Evolutionary conservation across 2,888 invertebrate genomes (phyloP).

Genomic region (Teleogryllus oceanicus): DNA sequence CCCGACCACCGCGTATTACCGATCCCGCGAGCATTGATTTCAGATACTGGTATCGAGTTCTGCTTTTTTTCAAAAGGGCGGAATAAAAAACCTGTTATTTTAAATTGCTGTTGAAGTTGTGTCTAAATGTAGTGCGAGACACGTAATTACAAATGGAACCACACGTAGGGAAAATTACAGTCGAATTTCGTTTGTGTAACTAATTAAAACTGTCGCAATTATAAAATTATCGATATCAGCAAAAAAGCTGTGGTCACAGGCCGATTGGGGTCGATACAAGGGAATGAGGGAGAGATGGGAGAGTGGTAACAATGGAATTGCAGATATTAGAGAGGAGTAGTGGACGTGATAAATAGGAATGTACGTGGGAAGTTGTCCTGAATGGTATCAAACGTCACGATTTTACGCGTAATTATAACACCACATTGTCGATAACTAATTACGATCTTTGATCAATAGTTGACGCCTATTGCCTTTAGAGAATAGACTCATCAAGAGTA

Average conservation of each 20-base stretch:
- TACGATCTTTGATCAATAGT: too few relatives aligned
- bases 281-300: background rate
- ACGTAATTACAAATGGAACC: constrained; percentile 18
- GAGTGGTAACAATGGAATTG: background rate
- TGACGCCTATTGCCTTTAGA: too few relatives aligned
- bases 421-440: too few relatives aligned
- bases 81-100: constrained; percentile 6
- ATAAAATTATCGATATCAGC: constrained; percentile 18
- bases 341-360: background rate
- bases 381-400: too few relatives aligned
- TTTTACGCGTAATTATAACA: too few relatives aligned
- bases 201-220: constrained; percentile 18
- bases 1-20: background rate
- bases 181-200: constrained; percentile 11
- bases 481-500: too few relatives aligned
- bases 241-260: background rate
- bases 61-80: background rate
- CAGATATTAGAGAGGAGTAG: background rate
- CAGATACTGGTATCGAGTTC: background rate
- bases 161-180: constrained; percentile 9
- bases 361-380: too few relatives aligned
- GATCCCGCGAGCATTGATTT: background rate
- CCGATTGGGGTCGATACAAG: background rate
- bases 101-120: constrained; percentile 18
- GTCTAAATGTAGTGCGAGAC: constrained; percentile 18